Evolutionary conservation across 2,113 vertebrate genomes (phyloP).

Genomic region (Tetraodon nigroviridis): DNA sequence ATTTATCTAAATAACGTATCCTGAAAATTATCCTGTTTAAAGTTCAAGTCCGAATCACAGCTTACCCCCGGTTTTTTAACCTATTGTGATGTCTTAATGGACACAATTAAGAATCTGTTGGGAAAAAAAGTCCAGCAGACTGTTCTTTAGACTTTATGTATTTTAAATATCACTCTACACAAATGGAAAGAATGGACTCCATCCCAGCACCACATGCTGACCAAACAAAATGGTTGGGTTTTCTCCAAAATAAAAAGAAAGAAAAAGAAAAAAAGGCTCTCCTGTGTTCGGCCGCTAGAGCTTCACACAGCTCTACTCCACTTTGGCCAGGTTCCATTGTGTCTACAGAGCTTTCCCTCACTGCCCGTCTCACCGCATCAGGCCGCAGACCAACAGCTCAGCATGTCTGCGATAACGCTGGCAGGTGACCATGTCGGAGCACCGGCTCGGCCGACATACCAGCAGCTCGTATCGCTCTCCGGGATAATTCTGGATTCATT

Average conservation of each 20-base stretch:
- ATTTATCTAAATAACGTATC: not conserved
- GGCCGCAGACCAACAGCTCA: slow-evolving; percentile 38
- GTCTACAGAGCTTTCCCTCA: slow-evolving; percentile 41
- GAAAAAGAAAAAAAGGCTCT: slow-evolving; percentile 7
- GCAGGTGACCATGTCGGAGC: slow-evolving; percentile 36
- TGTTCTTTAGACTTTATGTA: not conserved
- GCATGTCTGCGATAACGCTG: slow-evolving; percentile 41
- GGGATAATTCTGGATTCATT: slow-evolving; percentile 51
- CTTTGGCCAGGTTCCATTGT: slow-evolving; percentile 49
- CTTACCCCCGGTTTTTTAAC: too few species aligned
- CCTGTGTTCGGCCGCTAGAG: slow-evolving; percentile 34
- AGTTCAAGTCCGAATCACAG: too few species aligned
- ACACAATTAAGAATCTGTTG: too few species aligned
- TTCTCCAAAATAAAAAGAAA: slow-evolving; percentile 17
- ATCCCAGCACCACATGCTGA: slow-evolving; percentile 25
- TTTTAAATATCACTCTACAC: slow-evolving; percentile 11
- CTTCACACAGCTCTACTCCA: slow-evolving; percentile 38
- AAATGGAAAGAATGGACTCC: slow-evolving; percentile 20
- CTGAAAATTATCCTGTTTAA: not conserved
- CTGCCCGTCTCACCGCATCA: slow-evolving; percentile 40
- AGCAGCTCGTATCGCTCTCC: slow-evolving; percentile 41
- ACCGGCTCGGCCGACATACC: slow-evolving; percentile 24
- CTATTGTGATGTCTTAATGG: too few species aligned
- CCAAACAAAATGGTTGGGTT: slow-evolving; percentile 52
- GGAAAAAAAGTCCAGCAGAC: not conserved